Conservation (phyloP, 1,140 invertebrate species). For the Phymastichus coffea region DNA sequence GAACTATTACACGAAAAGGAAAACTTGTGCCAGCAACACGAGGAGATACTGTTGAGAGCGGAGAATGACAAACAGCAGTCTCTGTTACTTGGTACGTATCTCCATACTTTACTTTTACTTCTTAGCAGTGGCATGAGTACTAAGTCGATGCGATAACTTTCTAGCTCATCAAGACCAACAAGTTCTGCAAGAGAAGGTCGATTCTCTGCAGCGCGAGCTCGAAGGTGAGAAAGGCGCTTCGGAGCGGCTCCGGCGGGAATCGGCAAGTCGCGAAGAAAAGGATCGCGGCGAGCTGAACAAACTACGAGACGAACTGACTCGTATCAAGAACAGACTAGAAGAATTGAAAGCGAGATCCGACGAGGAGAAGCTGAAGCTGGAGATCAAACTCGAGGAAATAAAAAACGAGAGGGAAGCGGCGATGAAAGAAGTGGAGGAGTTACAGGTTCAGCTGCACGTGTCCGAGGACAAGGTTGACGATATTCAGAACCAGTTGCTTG, state of each 20-base stretch:
- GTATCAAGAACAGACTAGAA: constrained; percentile 67
- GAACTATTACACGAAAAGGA: constrained; percentile 74
- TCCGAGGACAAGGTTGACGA: constrained; percentile 76
- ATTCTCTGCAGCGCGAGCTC: constrained; percentile 67
- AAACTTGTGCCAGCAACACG: constrained; percentile 77
- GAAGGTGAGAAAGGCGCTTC: constrained; percentile 70
- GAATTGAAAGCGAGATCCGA: constrained; percentile 68
- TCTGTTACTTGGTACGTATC: constrained; percentile 68
- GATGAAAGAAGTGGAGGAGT: constrained; percentile 70
- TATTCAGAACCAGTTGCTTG: constrained; percentile 71
- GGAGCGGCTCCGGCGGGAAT: constrained; percentile 69
- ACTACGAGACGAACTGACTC: constrained; percentile 73
- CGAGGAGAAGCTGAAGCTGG: constrained; percentile 70
- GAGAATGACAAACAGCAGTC: constrained; percentile 89
- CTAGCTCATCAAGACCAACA: constrained; percentile 83
- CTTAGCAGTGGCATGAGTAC: no score
- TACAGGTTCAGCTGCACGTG: constrained; percentile 74
- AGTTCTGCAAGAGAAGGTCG: constrained; percentile 74
- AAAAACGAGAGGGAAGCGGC: constrained; percentile 69
- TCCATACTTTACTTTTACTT: constrained; percentile 5
- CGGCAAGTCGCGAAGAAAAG: constrained; percentile 68
- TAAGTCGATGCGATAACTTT: constrained; percentile 13
- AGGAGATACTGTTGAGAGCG: constrained; percentile 77
- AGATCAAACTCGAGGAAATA: constrained; percentile 70
- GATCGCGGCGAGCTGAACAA: constrained; percentile 70